phyloP scores from a whole-genome alignment of 2,797 vertebrate genomes.

The Urophycis tenuis region DNA sequence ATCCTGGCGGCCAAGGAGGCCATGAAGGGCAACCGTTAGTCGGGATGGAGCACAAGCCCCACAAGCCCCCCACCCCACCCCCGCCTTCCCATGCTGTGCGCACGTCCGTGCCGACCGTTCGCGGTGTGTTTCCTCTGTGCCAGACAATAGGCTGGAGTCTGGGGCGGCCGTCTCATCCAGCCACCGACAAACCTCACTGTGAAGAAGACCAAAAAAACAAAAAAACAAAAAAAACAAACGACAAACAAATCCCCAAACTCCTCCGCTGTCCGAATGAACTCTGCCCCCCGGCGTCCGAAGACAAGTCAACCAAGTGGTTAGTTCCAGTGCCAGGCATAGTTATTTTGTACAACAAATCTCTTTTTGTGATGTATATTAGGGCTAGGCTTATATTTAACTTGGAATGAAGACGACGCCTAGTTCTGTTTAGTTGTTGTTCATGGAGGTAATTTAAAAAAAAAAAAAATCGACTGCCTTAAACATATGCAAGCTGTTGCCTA shows the following conservation, averaged over 20 bases:
- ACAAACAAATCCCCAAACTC: slow-evolving; percentile 38
- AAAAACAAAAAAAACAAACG: slow-evolving; percentile 62
- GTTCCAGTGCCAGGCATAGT: slow-evolving; percentile 55
- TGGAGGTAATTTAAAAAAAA: slow-evolving; percentile 9
- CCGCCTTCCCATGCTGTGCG: slow-evolving; percentile 53
- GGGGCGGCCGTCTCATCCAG: slow-evolving; percentile 22
- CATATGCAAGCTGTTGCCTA: slow-evolving; percentile 67
- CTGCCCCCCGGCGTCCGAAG: slow-evolving; percentile 53
- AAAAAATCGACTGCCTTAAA: slow-evolving; percentile 66
- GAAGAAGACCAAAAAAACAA: slow-evolving; percentile 70
- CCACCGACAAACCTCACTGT: slow-evolving; percentile 69
- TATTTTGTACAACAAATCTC: slow-evolving; percentile 54
- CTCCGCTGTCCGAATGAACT: slow-evolving; percentile 63
- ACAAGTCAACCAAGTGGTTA: slow-evolving; percentile 64
- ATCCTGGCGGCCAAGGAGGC: slow-evolving; percentile 99
- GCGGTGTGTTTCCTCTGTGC: slow-evolving; percentile 53
- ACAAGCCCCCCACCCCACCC: slow-evolving; percentile 32
- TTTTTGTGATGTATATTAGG: slow-evolving; percentile 46
- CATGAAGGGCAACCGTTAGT: slow-evolving; percentile 97
- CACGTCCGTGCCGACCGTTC: slow-evolving; percentile 47
- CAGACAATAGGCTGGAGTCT: slow-evolving; percentile 61
- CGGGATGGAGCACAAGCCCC: slow-evolving; percentile 27
- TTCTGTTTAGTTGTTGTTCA: slow-evolving; percentile 54
- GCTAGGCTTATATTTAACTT: slow-evolving; percentile 65
- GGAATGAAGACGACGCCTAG: slow-evolving; percentile 68